phyloP scores from a whole-genome alignment of 2,113 vertebrate genomes.

The Toxotes jaculatrix region DNA sequence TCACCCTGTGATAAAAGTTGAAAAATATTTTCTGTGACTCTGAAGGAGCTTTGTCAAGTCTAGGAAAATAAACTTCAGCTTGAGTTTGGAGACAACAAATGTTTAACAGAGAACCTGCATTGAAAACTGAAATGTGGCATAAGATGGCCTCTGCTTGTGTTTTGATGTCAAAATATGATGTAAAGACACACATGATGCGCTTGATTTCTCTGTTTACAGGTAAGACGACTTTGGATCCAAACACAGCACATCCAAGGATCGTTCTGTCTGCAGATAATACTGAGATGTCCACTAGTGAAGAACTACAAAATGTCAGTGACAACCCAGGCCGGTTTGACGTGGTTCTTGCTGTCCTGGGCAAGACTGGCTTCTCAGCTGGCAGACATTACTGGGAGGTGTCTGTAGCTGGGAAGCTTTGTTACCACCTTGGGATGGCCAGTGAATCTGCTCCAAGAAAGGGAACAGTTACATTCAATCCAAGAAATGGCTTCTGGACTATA shows the following conservation, averaged over 20 bases:
- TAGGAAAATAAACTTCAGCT: neutral
- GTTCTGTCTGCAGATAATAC: slow-evolving; percentile 37
- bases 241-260: slow-evolving; percentile 67
- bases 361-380: slow-evolving; percentile 53
- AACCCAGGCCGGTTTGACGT: slow-evolving; percentile 57
- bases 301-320: neutral
- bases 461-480: accelerated
- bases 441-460: slow-evolving; percentile 64
- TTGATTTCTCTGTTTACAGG: slow-evolving; percentile 54
- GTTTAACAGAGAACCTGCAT: too few relatives aligned
- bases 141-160: neutral
- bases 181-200: neutral
- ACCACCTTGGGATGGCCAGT: slow-evolving; percentile 66
- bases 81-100: too few relatives aligned
- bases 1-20: neutral
- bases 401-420: slow-evolving; percentile 59
- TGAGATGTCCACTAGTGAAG: neutral
- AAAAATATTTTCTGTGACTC: too few relatives aligned
- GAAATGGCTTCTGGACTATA: slow-evolving; percentile 66
- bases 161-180: neutral
- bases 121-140: too few relatives aligned
- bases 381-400: slow-evolving; percentile 78
- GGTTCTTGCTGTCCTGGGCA: slow-evolving; percentile 45
- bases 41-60: too few relatives aligned
- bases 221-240: slow-evolving; percentile 39